Evolutionary conservation across 2,113 vertebrate genomes (phyloP), one percentile per base, ranked within the genome.

Genomic region (Amblyornis subalaris): DNA sequence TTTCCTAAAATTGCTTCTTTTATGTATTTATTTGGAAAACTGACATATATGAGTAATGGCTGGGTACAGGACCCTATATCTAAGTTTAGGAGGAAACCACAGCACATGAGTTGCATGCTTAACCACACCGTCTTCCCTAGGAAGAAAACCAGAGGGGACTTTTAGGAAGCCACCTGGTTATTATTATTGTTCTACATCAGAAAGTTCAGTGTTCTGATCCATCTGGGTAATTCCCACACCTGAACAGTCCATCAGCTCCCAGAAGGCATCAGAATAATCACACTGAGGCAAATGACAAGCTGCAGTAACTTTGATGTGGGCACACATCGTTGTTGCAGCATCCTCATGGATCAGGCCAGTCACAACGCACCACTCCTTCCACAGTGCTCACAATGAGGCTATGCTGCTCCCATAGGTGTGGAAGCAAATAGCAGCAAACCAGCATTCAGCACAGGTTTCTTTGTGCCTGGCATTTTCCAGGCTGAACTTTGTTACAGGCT

Each of bases 281-380:
- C n/a, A 36, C n/a, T 44, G 25, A 74, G 1, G 1, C 21, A 36
- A 8, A 20, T 13, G 55, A 60, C 23, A 67, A 53, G 25, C 23
- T 1, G 0, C 26, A 33, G 21, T 48, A 71, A 60, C 21, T 74
- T 10, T 31, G 24, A 36, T 0, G 3, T 6, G 12, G 47, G 44
- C 51, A 82, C 7, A 50, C 0, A 5, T 23, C 45, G 33, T 14
- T 50, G 31, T 11, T 10, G 9, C 17, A 67, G 53, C n/a, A 55
- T 33, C 45, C 48, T 44, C 8, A 19, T 3, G 1, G 73, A 42
- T 22, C 45, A 69, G 60, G 62, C 73, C 82, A 38, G 48, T 33
- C 85, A 13, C 0, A 13, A 83, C 16, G n/a, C 47, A 20, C 21
- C 18, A 5, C 51, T 35, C 31, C 11, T 29, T 42, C 31, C 45